phyloP scores from a whole-genome alignment of 2,888 invertebrate genomes.

The Athalia rosae region DNA sequence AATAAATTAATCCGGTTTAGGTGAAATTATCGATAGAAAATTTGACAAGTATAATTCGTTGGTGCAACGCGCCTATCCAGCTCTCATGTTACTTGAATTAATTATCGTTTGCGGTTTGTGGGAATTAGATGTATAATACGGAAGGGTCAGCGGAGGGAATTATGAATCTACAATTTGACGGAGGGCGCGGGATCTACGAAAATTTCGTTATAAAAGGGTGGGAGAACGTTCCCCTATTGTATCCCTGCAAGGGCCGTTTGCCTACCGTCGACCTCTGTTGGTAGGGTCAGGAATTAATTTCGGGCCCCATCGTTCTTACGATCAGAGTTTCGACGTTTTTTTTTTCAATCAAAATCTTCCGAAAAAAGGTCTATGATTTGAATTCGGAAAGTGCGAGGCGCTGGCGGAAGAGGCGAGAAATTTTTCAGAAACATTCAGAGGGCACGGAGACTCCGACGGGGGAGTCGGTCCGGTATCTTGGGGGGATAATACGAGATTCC shows the following conservation, averaged over 20 bases:
- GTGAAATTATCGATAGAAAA: not conserved
- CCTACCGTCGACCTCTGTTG: constrained; percentile 9
- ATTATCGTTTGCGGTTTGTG: constrained; percentile 27
- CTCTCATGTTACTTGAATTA: constrained; percentile 36
- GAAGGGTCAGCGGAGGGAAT: constrained; percentile 21
- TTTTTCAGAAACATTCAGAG: constrained; percentile 19
- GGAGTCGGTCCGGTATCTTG: not conserved
- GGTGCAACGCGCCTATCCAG: not conserved
- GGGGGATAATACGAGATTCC: not conserved
- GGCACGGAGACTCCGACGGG: not conserved
- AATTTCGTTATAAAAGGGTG: not conserved
- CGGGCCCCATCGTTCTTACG: not conserved
- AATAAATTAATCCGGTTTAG: constrained; percentile 29
- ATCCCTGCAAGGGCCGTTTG: not conserved
- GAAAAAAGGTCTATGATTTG: not conserved
- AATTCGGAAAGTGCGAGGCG: not conserved
- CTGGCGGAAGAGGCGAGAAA: not conserved
- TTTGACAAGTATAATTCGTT: constrained; percentile 41
- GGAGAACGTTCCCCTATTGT: not conserved
- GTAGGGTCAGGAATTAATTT: constrained; percentile 12
- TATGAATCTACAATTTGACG: constrained; percentile 11
- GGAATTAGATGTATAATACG: not conserved
- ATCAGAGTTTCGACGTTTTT: not conserved
- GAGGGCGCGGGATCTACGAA: not conserved
- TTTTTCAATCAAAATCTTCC: not conserved